Evolutionary conservation across 2,888 invertebrate species (phyloP).

Genomic region (Netelia virgata): DNA sequence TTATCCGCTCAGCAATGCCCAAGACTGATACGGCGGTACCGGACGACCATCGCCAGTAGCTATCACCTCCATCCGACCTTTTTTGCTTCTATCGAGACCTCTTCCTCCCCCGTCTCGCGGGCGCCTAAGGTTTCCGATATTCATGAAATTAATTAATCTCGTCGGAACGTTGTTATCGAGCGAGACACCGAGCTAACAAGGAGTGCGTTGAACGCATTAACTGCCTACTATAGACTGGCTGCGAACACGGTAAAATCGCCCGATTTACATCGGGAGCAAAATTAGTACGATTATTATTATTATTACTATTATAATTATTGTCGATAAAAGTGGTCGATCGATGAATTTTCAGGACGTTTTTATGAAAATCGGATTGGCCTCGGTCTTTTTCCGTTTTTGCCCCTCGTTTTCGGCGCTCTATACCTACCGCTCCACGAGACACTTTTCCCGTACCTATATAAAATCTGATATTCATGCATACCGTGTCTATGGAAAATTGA

Average conservation of each 20-base stretch:
- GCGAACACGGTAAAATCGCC: too few relatives aligned
- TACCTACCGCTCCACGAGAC: too few relatives aligned
- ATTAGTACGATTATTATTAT: too few relatives aligned
- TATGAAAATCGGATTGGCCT: neutral
- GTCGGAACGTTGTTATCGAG: constrained; percentile 46
- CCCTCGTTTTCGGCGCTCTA: too few relatives aligned
- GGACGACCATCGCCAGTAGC: constrained; percentile 29
- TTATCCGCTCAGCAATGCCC: constrained; percentile 39
- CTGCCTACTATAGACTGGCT: neutral
- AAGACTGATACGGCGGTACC: too few relatives aligned
- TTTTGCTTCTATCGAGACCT: neutral
- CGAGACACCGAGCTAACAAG: neutral
- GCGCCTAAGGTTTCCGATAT: constrained; percentile 42
- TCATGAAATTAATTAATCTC: constrained; percentile 70
- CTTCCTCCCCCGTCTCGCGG: neutral
- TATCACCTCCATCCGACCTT: neutral
- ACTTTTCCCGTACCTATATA: neutral
- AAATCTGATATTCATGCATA: neutral
- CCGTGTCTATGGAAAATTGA: neutral
- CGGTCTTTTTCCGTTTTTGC: too few relatives aligned
- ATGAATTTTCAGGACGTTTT: too few relatives aligned
- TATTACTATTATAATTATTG: too few relatives aligned
- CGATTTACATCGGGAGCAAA: too few relatives aligned
- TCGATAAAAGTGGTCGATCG: too few relatives aligned
- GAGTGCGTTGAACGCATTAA: constrained; percentile 33